phyloP scores from a whole-genome alignment of 2,888 invertebrate genomes.

The Acrobasis consociella region DNA sequence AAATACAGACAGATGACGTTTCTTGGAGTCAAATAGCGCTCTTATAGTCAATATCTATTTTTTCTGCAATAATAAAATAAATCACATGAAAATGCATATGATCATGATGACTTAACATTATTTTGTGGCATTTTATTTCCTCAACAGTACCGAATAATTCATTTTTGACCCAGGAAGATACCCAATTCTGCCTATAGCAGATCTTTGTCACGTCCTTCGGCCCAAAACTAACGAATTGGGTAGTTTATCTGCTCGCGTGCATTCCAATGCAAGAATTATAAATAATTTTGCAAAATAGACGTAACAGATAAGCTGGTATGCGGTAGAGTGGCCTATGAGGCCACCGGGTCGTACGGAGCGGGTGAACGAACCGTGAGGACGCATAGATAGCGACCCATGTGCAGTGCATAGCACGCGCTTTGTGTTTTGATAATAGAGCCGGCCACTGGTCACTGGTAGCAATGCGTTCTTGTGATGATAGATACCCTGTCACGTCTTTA shows the following conservation, averaged over 20 bases:
- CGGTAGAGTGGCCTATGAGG: slow-evolving; percentile 44
- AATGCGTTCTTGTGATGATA: background rate
- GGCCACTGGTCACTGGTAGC: slow-evolving; percentile 20
- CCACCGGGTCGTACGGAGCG: slow-evolving; percentile 53
- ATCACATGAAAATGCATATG: too few relatives aligned
- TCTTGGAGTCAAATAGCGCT: too few relatives aligned
- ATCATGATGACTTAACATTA: too few relatives aligned
- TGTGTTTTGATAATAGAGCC: slow-evolving; percentile 7
- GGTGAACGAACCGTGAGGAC: slow-evolving; percentile 51
- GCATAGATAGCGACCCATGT: slow-evolving; percentile 26
- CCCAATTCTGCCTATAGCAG: too few relatives aligned
- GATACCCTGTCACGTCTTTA: too few relatives aligned
- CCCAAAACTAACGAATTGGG: background rate
- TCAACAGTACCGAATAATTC: too few relatives aligned
- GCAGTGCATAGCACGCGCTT: background rate
- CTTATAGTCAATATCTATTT: too few relatives aligned
- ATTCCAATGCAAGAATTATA: slow-evolving; percentile 3
- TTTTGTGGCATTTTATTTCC: too few relatives aligned
- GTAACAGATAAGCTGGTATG: slow-evolving; percentile 42
- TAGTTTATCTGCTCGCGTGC: background rate
- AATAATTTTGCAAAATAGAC: slow-evolving; percentile 20
- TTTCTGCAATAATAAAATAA: too few relatives aligned
- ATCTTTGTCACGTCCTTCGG: too few relatives aligned
- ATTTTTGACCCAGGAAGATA: too few relatives aligned
- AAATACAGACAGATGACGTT: too few relatives aligned